A percentile compares a stretch with the other conserved stretches of the same genome.
These are phyloP conservation scores for Agonopterix arenella DNA, from an alignment of 2,888 invertebrate genomes.

Conservation along the genomic window DNA sequence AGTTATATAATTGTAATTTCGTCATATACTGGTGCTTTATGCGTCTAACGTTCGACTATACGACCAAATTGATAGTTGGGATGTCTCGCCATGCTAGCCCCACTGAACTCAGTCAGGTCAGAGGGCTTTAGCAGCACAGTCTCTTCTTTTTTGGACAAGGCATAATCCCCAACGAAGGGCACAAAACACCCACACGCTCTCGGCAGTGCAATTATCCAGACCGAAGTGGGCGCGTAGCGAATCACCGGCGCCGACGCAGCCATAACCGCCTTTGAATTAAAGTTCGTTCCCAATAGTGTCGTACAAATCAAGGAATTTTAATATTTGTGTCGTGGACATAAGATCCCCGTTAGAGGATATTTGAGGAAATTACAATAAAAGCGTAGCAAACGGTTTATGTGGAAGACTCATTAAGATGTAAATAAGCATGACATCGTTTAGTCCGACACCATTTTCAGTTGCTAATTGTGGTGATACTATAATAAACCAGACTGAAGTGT, in stretches of 20 bases:
- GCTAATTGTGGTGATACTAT: background rate
- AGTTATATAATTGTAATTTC: too few species aligned
- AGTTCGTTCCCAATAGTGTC: too few species aligned
- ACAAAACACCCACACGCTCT: constrained; percentile 29
- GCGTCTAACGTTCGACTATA: too few species aligned
- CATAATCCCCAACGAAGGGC: constrained; percentile 22
- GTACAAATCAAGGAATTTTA: too few species aligned
- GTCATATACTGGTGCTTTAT: too few species aligned
- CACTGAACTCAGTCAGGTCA: too few species aligned
- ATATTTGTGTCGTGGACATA: too few species aligned
- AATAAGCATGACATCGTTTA: constrained; percentile 19
- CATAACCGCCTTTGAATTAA: constrained; percentile 31
- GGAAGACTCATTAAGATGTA: constrained; percentile 12
- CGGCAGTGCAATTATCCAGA: constrained; percentile 30
- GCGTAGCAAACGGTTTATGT: constrained; percentile 19
- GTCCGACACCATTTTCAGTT: background rate
- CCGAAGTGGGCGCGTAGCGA: constrained; percentile 41
- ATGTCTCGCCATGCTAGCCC: too few species aligned
- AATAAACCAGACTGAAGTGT: too few species aligned
- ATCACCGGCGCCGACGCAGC: constrained; percentile 41
- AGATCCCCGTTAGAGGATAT: too few species aligned
- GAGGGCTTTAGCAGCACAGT: constrained; percentile 1
- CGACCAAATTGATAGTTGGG: too few species aligned
- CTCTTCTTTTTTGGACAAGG: constrained; percentile 16
- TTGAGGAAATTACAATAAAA: constrained; percentile 7